Evolutionary conservation across 2,113 vertebrate species (phyloP).

Genomic region (Leptobrachium ailaonicum): DNA sequence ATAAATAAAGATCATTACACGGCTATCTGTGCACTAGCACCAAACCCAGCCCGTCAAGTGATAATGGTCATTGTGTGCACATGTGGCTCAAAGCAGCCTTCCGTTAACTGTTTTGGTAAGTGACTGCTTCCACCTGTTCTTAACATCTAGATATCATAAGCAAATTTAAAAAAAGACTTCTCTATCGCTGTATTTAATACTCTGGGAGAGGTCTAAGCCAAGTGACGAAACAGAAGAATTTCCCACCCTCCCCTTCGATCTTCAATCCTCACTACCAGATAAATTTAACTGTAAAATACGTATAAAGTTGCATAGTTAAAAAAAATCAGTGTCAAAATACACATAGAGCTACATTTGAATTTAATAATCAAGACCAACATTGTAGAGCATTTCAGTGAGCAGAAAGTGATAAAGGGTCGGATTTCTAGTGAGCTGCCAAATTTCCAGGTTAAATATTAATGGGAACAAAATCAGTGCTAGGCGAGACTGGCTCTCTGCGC

Average conservation of each 20-base stretch:
- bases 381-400: neutral
- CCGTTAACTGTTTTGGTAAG: too few relatives aligned
- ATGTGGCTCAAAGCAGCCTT: too few relatives aligned
- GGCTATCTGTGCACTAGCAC: neutral
- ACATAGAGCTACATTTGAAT: neutral
- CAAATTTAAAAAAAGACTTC: too few relatives aligned
- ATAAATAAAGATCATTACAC: neutral
- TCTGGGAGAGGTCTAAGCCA: too few relatives aligned
- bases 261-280: too few relatives aligned
- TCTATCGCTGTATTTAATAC: too few relatives aligned
- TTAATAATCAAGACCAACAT: neutral
- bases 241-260: too few relatives aligned
- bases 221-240: too few relatives aligned
- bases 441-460: constrained; percentile 44
- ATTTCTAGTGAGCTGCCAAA: constrained; percentile 40
- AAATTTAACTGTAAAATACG: neutral
- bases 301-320: neutral
- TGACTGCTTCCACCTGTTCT: too few relatives aligned
- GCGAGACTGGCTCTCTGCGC: constrained; percentile 3
- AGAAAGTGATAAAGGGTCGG: constrained; percentile 23
- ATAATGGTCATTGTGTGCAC: too few relatives aligned
- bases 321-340: neutral
- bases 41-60: too few relatives aligned
- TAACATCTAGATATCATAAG: too few relatives aligned
- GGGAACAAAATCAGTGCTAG: constrained; percentile 42